phyloP scores from a whole-genome alignment of 1,140 invertebrate species.

The Drosophila orosa region DNA sequence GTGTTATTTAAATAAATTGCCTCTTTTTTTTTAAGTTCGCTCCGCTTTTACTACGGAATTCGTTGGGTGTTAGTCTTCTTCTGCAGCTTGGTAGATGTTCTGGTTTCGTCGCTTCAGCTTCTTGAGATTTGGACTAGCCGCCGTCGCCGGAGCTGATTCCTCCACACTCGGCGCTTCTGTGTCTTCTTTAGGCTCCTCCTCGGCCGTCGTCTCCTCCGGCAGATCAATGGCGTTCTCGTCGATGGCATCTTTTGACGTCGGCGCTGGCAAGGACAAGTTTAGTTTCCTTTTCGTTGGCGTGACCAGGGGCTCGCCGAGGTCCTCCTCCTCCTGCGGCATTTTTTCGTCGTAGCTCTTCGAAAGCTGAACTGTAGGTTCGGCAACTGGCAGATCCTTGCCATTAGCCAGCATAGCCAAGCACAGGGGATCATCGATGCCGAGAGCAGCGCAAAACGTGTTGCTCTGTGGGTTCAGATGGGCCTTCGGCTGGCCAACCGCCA shows the following conservation, averaged over 20 bases:
- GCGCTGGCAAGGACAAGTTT: constrained; percentile 55
- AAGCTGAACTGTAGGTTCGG: background rate
- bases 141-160: background rate
- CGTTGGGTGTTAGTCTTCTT: constrained; percentile 48
- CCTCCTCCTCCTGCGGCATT: background rate
- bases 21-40: constrained; percentile 53
- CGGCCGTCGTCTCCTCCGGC: constrained; percentile 16
- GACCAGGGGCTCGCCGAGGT: background rate
- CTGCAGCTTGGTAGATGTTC: constrained; percentile 77
- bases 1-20: constrained; percentile 77
- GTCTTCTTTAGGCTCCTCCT: background rate
- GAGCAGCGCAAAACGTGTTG: constrained; percentile 90
- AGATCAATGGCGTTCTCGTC: constrained; percentile 47
- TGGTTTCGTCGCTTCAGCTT: constrained; percentile 85
- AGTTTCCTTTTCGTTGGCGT: constrained; percentile 55
- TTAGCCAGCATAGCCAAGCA: constrained; percentile 84
- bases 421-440: constrained; percentile 92
- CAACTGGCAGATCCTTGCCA: constrained; percentile 62
- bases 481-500: constrained; percentile 77
- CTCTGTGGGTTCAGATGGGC: constrained; percentile 93
- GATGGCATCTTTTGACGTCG: background rate
- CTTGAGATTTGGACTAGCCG: constrained; percentile 64
- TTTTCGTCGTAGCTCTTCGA: background rate
- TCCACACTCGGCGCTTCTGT: background rate
- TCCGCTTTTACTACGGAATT: constrained; percentile 23